Conservation (phyloP, 2,888 invertebrate genomes). For the Rotaria socialis region DNA sequence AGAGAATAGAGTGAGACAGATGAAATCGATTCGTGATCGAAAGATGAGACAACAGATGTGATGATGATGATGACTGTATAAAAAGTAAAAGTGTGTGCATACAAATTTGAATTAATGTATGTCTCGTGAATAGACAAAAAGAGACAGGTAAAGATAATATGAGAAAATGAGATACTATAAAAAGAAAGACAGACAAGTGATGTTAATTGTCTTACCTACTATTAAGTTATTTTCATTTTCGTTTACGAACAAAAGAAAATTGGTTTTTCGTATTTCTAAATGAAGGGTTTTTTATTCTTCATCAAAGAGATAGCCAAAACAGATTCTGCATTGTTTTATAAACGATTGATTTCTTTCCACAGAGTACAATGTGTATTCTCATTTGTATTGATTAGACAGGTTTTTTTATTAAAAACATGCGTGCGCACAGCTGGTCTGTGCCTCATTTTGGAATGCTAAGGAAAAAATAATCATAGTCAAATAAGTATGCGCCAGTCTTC, state of each 20-base stretch:
- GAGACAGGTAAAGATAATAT: not conserved
- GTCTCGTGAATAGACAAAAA: not conserved
- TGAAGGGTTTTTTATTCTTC: not conserved
- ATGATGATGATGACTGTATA: constrained; percentile 5
- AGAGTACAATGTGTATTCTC: not conserved
- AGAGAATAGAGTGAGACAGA: not conserved
- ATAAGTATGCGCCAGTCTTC: too few species aligned
- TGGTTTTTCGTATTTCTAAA: too few species aligned
- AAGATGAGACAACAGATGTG: constrained; percentile 7
- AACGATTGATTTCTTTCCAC: too few species aligned
- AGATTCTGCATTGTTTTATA: not conserved
- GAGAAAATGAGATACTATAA: not conserved
- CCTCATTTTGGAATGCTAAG: not conserved
- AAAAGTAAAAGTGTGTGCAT: not conserved
- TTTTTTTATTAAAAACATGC: not conserved
- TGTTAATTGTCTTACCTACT: not conserved
- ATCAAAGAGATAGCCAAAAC: not conserved
- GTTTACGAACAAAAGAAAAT: not conserved
- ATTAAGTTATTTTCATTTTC: not conserved
- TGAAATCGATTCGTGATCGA: constrained; percentile 26
- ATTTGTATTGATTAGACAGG: not conserved
- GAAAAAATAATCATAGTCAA: not conserved
- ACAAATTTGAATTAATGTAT: not conserved
- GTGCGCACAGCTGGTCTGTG: not conserved
- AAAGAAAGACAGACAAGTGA: not conserved